phyloP scores from a whole-genome alignment of 1,140 invertebrate species.

The Drosophila yakuba region DNA sequence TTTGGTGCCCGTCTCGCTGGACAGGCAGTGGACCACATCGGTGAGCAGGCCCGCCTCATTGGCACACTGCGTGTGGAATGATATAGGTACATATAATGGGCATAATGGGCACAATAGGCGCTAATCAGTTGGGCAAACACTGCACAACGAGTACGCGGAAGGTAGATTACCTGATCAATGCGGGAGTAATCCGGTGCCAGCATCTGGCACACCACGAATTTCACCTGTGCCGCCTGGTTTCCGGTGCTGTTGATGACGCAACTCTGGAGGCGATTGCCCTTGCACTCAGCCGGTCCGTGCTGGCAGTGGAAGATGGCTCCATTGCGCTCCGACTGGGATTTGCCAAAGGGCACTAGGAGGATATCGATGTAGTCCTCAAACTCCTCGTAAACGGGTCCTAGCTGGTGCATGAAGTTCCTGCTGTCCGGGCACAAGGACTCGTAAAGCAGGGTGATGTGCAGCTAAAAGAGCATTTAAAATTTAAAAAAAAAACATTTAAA shows the following conservation, averaged over 20 bases:
- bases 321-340: constrained; percentile 86
- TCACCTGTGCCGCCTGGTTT: constrained; percentile 83
- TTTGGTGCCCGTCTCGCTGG: constrained; percentile 83
- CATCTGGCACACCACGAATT: constrained; percentile 87
- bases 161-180: constrained; percentile 46
- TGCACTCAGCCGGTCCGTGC: constrained; percentile 88
- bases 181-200: constrained; percentile 56
- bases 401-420: constrained; percentile 88
- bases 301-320: constrained; percentile 88
- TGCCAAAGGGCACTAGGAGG: constrained; percentile 91
- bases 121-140: constrained; percentile 47
- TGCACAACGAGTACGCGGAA: constrained; percentile 14
- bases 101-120: constrained; percentile 2
- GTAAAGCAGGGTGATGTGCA: constrained; percentile 88
- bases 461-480: too few species aligned
- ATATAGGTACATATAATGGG: background rate
- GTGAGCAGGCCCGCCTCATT: constrained; percentile 72
- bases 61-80: constrained; percentile 85
- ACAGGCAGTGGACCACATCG: constrained; percentile 83
- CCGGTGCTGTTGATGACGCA: constrained; percentile 86
- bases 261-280: constrained; percentile 88
- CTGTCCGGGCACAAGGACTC: constrained; percentile 93
- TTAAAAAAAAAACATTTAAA: too few species aligned
- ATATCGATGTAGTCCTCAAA: constrained; percentile 86
- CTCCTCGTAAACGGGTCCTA: constrained; percentile 85